phyloP scores from a whole-genome alignment of 2,797 vertebrate species.

The Gobionotothen gibberifrons region DNA sequence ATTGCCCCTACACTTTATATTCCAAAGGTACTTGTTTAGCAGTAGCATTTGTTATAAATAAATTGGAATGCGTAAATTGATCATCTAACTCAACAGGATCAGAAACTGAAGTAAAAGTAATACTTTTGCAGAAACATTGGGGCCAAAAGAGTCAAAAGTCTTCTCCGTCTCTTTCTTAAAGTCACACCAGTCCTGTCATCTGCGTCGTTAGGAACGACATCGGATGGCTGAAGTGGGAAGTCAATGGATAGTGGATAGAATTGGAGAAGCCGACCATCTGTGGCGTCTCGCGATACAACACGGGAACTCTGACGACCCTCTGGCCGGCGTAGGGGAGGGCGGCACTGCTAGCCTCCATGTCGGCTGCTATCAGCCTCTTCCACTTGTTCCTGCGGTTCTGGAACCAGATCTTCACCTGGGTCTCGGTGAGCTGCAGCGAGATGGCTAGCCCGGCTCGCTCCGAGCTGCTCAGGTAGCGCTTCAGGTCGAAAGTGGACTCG shows the following conservation, averaged over 20 bases:
- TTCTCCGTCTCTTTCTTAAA: background rate
- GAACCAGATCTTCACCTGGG: conserved; percentile 91
- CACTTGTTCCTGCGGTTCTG: conserved; percentile 91
- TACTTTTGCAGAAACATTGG: conserved; percentile 24
- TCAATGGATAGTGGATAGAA: conserved; percentile 84
- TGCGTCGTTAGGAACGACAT: conserved; percentile 87
- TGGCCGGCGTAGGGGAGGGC: conserved; percentile 51
- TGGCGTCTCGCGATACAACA: conserved; percentile 88
- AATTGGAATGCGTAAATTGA: background rate
- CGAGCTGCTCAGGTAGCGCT: conserved; percentile 87
- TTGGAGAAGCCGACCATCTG: conserved; percentile 54
- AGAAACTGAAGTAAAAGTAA: background rate
- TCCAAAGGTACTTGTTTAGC: background rate
- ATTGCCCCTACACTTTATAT: background rate
- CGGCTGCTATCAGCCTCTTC: conserved; percentile 88
- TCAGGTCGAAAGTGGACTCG: conserved; percentile 92
- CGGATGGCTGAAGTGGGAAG: conserved; percentile 83
- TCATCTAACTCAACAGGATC: background rate
- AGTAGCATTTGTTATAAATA: background rate
- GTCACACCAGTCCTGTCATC: conserved; percentile 90
- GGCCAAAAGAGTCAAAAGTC: conserved; percentile 20
- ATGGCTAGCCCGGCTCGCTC: conserved; percentile 82
- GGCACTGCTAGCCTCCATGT: conserved; percentile 79
- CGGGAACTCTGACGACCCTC: conserved; percentile 89
- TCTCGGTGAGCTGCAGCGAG: conserved; percentile 86